Conservation (phyloP, 2,888 invertebrate genomes). For the Stenodera caucasica region DNA sequence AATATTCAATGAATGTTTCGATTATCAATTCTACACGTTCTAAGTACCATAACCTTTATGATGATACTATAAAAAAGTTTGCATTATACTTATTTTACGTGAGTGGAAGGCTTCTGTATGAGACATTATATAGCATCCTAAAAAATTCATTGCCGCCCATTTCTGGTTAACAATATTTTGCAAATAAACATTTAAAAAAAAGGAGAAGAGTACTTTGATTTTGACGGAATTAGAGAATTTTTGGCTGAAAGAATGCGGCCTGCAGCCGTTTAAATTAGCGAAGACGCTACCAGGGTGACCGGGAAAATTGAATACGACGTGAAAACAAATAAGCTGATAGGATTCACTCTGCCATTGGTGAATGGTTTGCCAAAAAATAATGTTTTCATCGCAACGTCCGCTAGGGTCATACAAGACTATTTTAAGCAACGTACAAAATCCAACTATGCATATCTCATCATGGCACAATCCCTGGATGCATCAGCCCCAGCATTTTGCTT, state of each 20-base stretch:
- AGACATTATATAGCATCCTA: conserved; percentile 7
- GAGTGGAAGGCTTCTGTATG: conserved; percentile 19
- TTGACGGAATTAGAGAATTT: not conserved
- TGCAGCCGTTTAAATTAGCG: not conserved
- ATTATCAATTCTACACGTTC: no score
- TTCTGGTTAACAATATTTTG: not conserved
- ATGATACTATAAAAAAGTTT: conserved; percentile 16
- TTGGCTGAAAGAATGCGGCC: not conserved
- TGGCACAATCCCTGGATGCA: conserved; percentile 20
- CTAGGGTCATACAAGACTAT: conserved; percentile 16
- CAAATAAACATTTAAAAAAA: not conserved
- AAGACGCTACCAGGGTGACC: conserved; percentile 4
- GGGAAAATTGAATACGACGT: conserved; percentile 1
- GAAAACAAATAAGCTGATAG: not conserved
- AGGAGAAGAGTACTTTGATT: not conserved
- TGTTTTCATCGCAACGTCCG: not conserved
- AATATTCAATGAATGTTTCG: no score
- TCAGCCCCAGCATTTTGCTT: conserved; percentile 37
- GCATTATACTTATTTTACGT: conserved; percentile 20
- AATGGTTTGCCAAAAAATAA: not conserved
- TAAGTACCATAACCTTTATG: not conserved
- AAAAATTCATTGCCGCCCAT: not conserved
- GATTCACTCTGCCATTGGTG: not conserved
- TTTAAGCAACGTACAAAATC: conserved; percentile 11
- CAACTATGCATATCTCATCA: conserved; percentile 31